Percentiles rank a stretch among this genome's conserved stretches.
phyloP scores from a whole-genome alignment of 2,797 vertebrate genomes.

The Acropternis orthonyx region DNA sequence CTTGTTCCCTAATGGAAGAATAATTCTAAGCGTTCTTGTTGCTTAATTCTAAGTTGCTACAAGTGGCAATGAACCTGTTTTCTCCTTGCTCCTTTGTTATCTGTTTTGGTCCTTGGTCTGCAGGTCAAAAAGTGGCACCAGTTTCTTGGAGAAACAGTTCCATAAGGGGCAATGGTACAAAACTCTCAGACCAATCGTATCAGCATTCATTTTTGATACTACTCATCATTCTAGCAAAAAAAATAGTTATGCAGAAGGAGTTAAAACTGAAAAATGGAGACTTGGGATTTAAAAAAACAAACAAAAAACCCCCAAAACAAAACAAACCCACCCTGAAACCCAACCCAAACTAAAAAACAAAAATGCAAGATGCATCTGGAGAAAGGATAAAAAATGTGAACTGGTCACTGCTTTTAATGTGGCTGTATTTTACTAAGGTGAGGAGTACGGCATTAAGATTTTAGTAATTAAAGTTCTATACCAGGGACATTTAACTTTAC shows the following conservation, averaged over 20 bases:
- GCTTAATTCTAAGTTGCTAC: neutral
- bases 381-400: neutral
- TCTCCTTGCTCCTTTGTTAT: neutral
- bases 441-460: neutral
- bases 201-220: neutral
- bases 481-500: neutral
- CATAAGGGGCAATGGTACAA: neutral
- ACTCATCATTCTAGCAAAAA: neutral
- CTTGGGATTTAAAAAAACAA: neutral
- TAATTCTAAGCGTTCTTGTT: neutral
- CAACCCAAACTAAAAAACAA: neutral
- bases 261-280: neutral
- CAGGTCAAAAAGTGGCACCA: neutral
- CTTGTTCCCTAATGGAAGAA: neutral
- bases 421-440: neutral
- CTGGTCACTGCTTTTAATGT: neutral
- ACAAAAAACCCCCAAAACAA: neutral
- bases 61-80: neutral
- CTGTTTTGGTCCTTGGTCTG: neutral
- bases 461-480: neutral
- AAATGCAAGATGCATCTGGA: neutral
- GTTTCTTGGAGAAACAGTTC: neutral
- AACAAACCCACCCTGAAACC: accelerated
- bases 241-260: neutral
- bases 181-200: neutral